Percentiles rank a stretch among this genome's conserved stretches.
These are phyloP conservation scores for Leptopilina drosophilae DNA, from an alignment of 2,888 invertebrate genomes.

Conservation along the genomic window DNA sequence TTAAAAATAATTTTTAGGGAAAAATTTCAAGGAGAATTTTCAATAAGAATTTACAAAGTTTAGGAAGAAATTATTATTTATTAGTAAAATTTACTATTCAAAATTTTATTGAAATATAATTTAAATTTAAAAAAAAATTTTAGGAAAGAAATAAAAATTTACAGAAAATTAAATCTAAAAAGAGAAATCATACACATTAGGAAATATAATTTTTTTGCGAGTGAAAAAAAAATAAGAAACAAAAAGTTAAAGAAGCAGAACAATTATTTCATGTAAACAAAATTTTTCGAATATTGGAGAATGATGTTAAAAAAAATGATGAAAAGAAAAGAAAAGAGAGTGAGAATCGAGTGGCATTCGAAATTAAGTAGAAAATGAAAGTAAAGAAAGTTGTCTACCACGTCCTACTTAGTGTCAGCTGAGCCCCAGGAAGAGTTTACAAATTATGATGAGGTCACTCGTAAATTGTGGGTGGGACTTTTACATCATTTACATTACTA, in stretches of 20 bases:
- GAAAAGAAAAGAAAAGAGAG: not conserved
- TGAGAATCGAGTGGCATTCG: not conserved
- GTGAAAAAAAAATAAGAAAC: not conserved
- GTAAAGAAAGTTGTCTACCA: constrained; percentile 36
- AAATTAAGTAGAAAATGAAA: constrained; percentile 35
- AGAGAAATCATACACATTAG: no score
- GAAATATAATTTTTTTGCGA: not conserved
- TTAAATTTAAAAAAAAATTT: no score
- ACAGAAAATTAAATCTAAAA: no score
- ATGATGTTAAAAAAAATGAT: not conserved
- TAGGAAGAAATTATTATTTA: no score
- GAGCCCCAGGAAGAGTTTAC: constrained; percentile 34
- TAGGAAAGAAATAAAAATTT: no score
- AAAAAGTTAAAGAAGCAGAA: not conserved
- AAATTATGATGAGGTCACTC: constrained; percentile 40
- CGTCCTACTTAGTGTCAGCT: constrained; percentile 23
- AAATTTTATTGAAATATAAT: no score
- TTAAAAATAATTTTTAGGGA: no score
- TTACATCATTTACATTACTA: constrained; percentile 35
- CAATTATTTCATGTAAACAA: no score
- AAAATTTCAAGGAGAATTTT: no score
- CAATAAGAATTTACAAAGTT: no score
- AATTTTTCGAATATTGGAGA: no score
- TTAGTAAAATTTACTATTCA: no score
- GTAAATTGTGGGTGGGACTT: constrained; percentile 35